Conservation (phyloP, 2,888 invertebrate genomes). For the Subacronicta megacephala region DNA sequence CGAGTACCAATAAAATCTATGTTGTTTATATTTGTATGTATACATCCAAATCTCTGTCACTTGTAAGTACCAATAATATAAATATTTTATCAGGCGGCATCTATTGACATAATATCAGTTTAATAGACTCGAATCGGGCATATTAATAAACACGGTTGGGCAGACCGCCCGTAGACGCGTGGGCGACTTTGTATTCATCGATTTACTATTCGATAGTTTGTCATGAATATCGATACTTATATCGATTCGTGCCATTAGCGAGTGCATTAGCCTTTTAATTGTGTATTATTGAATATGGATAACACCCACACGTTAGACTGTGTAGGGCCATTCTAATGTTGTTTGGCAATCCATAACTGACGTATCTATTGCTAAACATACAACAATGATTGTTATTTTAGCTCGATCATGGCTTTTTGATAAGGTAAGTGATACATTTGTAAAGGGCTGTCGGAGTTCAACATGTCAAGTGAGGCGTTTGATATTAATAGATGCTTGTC, state of each 20-base stretch:
- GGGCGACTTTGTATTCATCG: constrained; percentile 71
- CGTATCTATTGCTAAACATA: constrained; percentile 49
- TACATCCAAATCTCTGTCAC: neutral
- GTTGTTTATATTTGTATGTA: neutral
- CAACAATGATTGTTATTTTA: constrained; percentile 43
- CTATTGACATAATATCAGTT: constrained; percentile 74
- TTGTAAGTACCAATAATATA: constrained; percentile 1
- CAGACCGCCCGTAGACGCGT: constrained; percentile 70
- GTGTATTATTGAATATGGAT: constrained; percentile 69
- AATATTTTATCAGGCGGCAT: constrained; percentile 35
- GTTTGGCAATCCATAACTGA: constrained; percentile 49
- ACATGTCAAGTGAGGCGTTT: neutral
- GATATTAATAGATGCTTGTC: neutral
- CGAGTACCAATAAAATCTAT: neutral
- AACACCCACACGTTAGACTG: constrained; percentile 69
- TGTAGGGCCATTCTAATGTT: constrained; percentile 57
- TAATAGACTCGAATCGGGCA: constrained; percentile 70
- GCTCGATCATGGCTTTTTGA: constrained; percentile 22
- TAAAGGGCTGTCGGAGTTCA: neutral
- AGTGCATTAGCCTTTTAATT: constrained; percentile 80
- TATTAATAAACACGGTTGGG: constrained; percentile 66
- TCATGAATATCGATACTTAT: constrained; percentile 60
- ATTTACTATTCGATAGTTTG: constrained; percentile 61
- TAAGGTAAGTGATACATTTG: constrained; percentile 19
- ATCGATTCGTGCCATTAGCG: constrained; percentile 62